Evolutionary conservation across 2,888 invertebrate species (phyloP), one percentile per base, ranked within the genome.

Genomic region (Sphaeridia pumilis): DNA sequence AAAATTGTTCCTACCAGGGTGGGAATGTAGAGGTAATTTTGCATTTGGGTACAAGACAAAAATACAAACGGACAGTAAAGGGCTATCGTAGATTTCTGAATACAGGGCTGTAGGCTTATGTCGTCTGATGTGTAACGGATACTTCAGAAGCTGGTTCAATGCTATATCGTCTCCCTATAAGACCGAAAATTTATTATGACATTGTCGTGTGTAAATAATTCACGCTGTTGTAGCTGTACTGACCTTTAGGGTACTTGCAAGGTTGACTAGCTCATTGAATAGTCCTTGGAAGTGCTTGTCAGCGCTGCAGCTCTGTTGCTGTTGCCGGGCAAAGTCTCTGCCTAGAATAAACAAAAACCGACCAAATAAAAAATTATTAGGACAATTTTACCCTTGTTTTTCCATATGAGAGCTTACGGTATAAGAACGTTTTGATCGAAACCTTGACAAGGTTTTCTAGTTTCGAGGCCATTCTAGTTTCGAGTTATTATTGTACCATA

Each of bases 21-120:
- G 64, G 20, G 62, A 61, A 47, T 64, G 64, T 10, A 64, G 50
- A 17, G 64, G 64, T 46, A 64, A 57, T 4, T 49, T 34, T 34
- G 49, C 50, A 38, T 59, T 59, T 0, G 59, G 57, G 12, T 57
- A 55, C 28, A 64, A 48, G 7, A 64, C 55, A 27, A 64, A 62
- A 20, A 64, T 54, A 45, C 59, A 59, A 21, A 60, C 55, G 4
- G 55, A 55, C 14, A 64, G 43, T 21, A 57, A n/a, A 2, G 54
- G 45, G 25, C 57, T 57, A 31, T 60, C 58, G 49, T 52, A 60
- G 5, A 60, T 54, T 35, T 56, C 58, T 1, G 58, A 52, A 28
- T 60, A 60, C 5, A 58, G 48, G 1, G 58, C 56, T 1, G 57
- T 46, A 14, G 41, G 45, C 45, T 45, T 51, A 21, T 46, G 51